Conservation (phyloP, 2,797 vertebrate species). For the Champsocephalus gunnari region DNA sequence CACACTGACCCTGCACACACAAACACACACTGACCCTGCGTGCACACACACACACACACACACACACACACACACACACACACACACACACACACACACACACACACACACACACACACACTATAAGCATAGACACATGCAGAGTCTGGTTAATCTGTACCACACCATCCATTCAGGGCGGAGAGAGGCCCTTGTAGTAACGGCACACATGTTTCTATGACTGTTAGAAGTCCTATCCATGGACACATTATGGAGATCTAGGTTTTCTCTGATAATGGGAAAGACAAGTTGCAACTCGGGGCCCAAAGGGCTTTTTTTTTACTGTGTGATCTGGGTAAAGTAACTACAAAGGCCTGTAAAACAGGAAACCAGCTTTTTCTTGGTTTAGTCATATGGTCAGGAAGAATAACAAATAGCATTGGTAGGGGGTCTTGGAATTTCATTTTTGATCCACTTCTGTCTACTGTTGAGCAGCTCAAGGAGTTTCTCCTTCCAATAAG, state of each 20-base stretch:
- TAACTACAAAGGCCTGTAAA: conserved; percentile 54
- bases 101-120: conserved; percentile 13
- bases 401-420: conserved; percentile 61
- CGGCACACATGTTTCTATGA: conserved; percentile 76
- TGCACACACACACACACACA: conserved; percentile 30
- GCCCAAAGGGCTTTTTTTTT: conserved; percentile 15
- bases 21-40: too few species aligned
- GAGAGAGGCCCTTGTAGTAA: conserved; percentile 70
- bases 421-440: conserved; percentile 42
- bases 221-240: conserved; percentile 56
- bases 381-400: conserved; percentile 58
- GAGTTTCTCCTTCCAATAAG: neutral
- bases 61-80: conserved; percentile 28
- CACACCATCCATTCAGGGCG: conserved; percentile 73
- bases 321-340: conserved; percentile 31
- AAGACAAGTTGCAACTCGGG: conserved; percentile 53
- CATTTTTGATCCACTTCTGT: conserved; percentile 40
- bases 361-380: conserved; percentile 59
- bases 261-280: conserved; percentile 55
- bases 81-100: conserved; percentile 38
- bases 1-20: neutral
- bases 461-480: conserved; percentile 39
- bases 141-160: conserved; percentile 80
- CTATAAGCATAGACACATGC: conserved; percentile 58
- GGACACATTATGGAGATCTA: conserved; percentile 54